Percentiles rank a stretch among this genome's conserved stretches.
These are phyloP conservation scores for Cyphomyrus plagiostoma DNA, from an alignment of 2,113 vertebrate species.

Conservation along the genomic window DNA sequence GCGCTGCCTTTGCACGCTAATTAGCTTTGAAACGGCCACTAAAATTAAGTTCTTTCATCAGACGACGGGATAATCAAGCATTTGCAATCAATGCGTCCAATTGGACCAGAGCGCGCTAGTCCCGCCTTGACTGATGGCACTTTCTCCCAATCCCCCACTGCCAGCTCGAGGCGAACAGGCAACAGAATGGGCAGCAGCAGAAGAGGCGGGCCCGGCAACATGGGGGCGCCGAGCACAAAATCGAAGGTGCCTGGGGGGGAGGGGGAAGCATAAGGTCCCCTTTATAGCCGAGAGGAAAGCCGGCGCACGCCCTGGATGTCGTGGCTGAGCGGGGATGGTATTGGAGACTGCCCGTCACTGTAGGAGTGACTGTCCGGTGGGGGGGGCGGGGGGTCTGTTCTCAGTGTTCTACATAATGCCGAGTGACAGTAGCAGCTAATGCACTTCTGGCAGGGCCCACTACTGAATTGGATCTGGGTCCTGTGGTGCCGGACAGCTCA, in stretches of 20 bases:
- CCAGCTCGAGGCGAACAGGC: neutral
- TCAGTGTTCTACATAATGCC: neutral
- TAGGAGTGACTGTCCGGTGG: neutral
- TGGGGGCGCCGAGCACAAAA: too few species aligned
- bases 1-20: constrained; percentile 23
- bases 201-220: neutral
- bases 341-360: neutral
- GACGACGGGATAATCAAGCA: constrained; percentile 23
- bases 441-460: neutral
- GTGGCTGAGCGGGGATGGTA: neutral
- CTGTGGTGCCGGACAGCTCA: neutral
- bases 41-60: constrained; percentile 30
- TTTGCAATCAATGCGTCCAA: constrained; percentile 23
- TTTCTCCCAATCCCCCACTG: constrained; percentile 20
- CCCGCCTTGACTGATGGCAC: constrained; percentile 23
- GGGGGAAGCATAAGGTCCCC: neutral
- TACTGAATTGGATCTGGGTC: neutral
- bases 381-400: neutral
- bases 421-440: neutral
- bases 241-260: neutral
- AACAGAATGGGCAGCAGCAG: neutral
- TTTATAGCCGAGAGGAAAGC: neutral
- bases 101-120: constrained; percentile 32
- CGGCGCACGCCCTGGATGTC: neutral
- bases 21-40: constrained; percentile 35